phyloP scores from a whole-genome alignment of 92 coral and sea anemone species.

The Parazoanthus swiftii region DNA sequence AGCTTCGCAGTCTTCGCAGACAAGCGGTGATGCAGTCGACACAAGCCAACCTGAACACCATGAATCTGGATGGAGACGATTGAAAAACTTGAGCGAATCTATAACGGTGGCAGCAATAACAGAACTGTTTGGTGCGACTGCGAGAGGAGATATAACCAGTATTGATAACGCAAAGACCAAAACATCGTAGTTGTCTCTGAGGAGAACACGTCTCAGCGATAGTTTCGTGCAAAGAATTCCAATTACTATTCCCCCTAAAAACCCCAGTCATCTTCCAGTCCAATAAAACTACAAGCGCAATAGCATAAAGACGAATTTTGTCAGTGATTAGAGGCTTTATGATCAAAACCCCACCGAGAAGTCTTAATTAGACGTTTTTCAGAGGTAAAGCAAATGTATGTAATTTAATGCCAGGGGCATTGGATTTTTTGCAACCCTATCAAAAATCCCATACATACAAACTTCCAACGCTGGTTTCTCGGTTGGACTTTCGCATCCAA shows the following conservation, averaged over 20 bases:
- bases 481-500: no score
- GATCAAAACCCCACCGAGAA: no score
- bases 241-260: not conserved
- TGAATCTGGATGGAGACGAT: not conserved
- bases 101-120: not conserved
- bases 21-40: not conserved
- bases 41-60: slow-evolving; percentile 33
- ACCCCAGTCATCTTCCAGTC: not conserved
- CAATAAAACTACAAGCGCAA: not conserved
- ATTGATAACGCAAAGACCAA: not conserved
- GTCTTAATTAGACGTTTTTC: no score
- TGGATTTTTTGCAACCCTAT: no score
- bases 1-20: no score
- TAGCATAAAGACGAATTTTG: no score
- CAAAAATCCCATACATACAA: no score
- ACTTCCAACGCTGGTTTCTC: no score
- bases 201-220: not conserved
- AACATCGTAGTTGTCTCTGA: not conserved
- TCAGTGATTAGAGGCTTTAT: no score
- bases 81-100: slow-evolving; percentile 24
- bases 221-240: slow-evolving; percentile 9
- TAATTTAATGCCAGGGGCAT: no score
- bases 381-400: no score
- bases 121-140: slow-evolving; percentile 2
- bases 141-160: not conserved